Base-by-base conservation (phyloP, 2,113 vertebrate genomes). In the Plectropomus leopardus region DNA sequence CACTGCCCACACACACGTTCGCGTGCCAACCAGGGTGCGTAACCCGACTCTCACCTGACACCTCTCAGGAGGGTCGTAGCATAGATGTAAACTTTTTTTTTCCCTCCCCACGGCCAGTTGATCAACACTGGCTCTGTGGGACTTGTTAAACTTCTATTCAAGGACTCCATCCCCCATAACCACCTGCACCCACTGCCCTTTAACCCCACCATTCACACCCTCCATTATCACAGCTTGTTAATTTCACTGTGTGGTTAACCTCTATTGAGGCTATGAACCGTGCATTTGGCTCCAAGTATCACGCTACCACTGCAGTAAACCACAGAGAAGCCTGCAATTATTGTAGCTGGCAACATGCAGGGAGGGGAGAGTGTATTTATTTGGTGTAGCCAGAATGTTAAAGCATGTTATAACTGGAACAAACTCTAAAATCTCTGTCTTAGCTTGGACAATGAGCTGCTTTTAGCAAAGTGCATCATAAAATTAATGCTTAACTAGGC, bases 221-320 rank as follows among this genome's bases (percentile, higher is more conserved):
- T 87, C 78, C 85, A 87, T 88, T 85, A 89, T 89, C 86, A 82
- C 90, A 92, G 88, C 90, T 92, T 93, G 90, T 93, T 92, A 89
- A 92, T 88, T 89, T 92, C 84, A 88, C 65, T 88, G 85, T 88
- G 90, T 89, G 78, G 89, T 88, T 92, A 91, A 93, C 84, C 87
- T 92, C 74, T 54, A 69, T 69, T 80, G 63, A 63, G 63, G 59
- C 83, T 83, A 40, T 85, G 84, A 93, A 90, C 84, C 72, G 15
- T 84, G 76, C 8, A 34, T 84, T 88, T 82, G 72, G 75, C 79
- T 77, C 64, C 0, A 51, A 73, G 61, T 74, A 61, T 80, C 60
- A 76, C 66, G 23, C 78, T 72, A 58, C 78, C 76, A 28, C 72
- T 55, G 74, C 67, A 76, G 57, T 65, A 61, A 55, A 75, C 83